Percentiles rank a stretch among this genome's conserved stretches.
phyloP scores from a whole-genome alignment of 2,113 vertebrate genomes.

The Trachemys scripta region DNA sequence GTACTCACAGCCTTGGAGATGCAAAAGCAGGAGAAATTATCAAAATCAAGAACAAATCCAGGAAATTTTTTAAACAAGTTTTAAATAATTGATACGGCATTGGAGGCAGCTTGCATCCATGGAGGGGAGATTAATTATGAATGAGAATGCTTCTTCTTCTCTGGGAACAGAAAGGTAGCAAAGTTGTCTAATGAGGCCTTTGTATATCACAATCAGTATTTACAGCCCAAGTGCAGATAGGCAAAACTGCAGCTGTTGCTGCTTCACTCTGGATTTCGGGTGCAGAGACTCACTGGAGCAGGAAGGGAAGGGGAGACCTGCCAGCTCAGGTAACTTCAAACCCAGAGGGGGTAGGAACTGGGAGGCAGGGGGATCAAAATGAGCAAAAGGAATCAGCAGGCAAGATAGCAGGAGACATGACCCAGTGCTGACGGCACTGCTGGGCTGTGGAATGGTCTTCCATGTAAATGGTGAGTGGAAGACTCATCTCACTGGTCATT shows the following conservation, averaged over 20 bases:
- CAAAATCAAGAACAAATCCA: slow-evolving; percentile 51
- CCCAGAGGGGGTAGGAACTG: not conserved
- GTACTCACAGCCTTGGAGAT: not conserved
- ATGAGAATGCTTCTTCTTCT: slow-evolving; percentile 40
- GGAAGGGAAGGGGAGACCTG: not conserved
- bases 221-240: not conserved
- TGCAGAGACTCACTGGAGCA: not conserved
- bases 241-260: not conserved
- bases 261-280: not conserved
- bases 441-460: not conserved
- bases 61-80: slow-evolving; percentile 53
- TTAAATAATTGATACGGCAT: slow-evolving; percentile 73
- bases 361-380: not conserved
- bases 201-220: not conserved
- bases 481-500: not conserved
- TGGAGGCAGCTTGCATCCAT: slow-evolving; percentile 31
- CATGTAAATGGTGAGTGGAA: not conserved
- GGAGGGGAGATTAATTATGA: slow-evolving; percentile 58
- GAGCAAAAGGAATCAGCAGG: not conserved
- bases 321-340: rapidly evolving
- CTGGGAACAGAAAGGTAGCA: not conserved
- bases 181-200: not conserved
- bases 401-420: not conserved
- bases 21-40: slow-evolving; percentile 21
- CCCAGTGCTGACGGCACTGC: not conserved